phyloP scores from a whole-genome alignment of 1,140 invertebrate species.

The Drosophila virilis region DNA sequence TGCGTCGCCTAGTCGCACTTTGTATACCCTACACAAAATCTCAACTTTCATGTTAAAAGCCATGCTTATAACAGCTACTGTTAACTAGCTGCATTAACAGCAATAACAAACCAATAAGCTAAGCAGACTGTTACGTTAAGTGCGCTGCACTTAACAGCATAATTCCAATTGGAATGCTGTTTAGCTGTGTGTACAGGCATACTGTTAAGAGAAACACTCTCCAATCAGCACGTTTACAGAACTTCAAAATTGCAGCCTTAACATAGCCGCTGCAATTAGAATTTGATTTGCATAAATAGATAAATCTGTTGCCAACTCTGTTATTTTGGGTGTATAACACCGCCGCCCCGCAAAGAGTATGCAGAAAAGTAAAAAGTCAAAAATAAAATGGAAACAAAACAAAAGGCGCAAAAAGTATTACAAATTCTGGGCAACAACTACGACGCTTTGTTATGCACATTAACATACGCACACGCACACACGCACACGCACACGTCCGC shows the following conservation, averaged over 20 bases:
- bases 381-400: conserved; percentile 27
- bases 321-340: background rate
- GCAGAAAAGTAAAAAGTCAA: background rate
- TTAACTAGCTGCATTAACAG: too few species aligned
- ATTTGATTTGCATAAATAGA: background rate
- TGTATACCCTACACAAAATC: background rate
- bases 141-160: too few species aligned
- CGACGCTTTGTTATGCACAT: conserved; percentile 62
- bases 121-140: too few species aligned
- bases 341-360: conserved; percentile 5
- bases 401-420: conserved; percentile 63
- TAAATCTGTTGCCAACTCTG: background rate
- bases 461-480: conserved; percentile 31
- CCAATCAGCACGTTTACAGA: too few species aligned
- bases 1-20: background rate
- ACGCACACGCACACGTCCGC: conserved; percentile 12
- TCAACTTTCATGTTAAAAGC: too few species aligned
- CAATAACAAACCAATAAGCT: too few species aligned
- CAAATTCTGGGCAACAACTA: conserved; percentile 68
- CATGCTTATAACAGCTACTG: too few species aligned
- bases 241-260: background rate
- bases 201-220: too few species aligned
- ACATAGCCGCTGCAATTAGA: background rate
- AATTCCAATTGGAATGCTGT: background rate
- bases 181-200: background rate